phyloP scores from a whole-genome alignment of 1,140 invertebrate species.

The Lepidurus packardi region DNA sequence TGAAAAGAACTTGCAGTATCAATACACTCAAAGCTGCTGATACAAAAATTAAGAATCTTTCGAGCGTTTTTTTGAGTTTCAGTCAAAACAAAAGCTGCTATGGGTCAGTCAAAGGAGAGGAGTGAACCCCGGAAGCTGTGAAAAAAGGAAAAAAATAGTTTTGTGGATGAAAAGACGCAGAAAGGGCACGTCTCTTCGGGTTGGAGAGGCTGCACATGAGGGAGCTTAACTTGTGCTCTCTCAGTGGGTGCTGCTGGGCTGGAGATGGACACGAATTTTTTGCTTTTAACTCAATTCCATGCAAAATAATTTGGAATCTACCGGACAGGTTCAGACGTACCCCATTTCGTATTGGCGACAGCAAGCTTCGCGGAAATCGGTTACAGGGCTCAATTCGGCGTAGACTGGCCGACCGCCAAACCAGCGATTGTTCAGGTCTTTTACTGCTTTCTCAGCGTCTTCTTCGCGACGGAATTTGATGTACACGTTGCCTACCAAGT shows the following conservation, averaged over 20 bases:
- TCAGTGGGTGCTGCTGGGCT: constrained; percentile 30
- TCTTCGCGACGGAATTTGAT: constrained; percentile 98
- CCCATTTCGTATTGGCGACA: constrained; percentile 99
- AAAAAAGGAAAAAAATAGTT: constrained; percentile 21
- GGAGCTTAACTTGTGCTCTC: constrained; percentile 24
- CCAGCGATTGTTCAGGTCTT: constrained; percentile 96
- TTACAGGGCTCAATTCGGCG: constrained; percentile 95
- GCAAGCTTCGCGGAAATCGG: constrained; percentile 97
- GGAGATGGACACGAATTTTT: neutral
- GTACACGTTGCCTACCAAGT: constrained; percentile 96
- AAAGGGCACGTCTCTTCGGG: constrained; percentile 25
- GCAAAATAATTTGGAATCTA: constrained; percentile 7
- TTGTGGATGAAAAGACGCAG: neutral
- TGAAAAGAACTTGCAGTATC: neutral
- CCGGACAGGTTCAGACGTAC: constrained; percentile 44
- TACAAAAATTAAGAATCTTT: neutral
- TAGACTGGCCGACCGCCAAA: constrained; percentile 97
- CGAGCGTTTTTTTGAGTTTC: neutral
- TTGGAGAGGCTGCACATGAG: constrained; percentile 13
- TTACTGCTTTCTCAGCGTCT: constrained; percentile 94
- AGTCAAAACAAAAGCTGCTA: neutral
- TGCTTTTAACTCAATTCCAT: neutral
- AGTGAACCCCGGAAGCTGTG: constrained; percentile 28
- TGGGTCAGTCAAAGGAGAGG: neutral
- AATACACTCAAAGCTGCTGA: neutral